phyloP scores from a whole-genome alignment of 2,113 vertebrate genomes.

The Grallaria varia region DNA sequence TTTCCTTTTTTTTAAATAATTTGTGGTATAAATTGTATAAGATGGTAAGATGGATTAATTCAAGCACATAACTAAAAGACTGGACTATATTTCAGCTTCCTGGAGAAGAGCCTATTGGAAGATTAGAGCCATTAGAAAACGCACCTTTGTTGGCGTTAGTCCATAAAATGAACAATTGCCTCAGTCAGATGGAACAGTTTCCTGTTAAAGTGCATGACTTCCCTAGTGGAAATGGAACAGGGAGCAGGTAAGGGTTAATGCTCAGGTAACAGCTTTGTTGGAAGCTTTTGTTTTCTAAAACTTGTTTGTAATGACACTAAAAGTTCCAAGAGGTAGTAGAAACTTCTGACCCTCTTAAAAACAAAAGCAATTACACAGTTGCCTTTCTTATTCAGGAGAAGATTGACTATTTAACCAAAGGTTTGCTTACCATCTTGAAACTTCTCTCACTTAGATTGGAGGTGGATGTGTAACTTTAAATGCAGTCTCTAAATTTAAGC shows the following conservation, averaged over 20 bases:
- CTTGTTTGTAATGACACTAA: not conserved
- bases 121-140: constrained; percentile 89
- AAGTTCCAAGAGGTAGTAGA: not conserved
- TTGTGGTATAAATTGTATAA: not conserved
- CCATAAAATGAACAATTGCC: constrained; percentile 99
- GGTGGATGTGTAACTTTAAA: not conserved
- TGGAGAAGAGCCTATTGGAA: constrained; percentile 87
- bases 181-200: constrained; percentile 99
- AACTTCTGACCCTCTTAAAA: not conserved
- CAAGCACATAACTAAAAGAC: not conserved
- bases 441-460: not conserved
- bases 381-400: not conserved
- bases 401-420: not conserved
- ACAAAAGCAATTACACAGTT: not conserved
- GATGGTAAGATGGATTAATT: not conserved
- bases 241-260: constrained; percentile 90
- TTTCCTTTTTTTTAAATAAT: not conserved
- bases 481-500: not conserved
- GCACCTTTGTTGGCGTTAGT: constrained; percentile 90
- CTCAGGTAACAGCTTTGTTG: constrained; percentile 42
- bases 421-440: not conserved
- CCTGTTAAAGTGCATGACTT: constrained; percentile 99
- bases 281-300: not conserved
- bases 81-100: constrained; percentile 79
- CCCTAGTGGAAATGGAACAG: constrained; percentile 96